These are phyloP conservation scores for Hirtodrosophila alboralis DNA, from an alignment of 2,888 invertebrate genomes.

Conservation along the genomic window DNA sequence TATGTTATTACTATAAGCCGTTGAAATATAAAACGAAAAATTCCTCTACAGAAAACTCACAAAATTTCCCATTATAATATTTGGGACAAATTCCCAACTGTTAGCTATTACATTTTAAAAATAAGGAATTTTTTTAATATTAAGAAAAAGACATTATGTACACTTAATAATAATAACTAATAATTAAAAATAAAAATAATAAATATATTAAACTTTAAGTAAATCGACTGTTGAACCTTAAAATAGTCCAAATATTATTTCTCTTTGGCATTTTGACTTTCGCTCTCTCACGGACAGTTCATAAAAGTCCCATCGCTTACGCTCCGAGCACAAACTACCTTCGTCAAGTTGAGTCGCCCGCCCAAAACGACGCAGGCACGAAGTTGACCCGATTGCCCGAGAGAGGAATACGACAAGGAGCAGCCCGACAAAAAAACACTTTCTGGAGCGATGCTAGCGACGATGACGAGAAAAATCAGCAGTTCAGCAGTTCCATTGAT, in stretches of 20 bases:
- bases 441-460: slow-evolving; percentile 75
- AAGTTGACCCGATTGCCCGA: slow-evolving; percentile 29
- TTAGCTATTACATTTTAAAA: too few relatives aligned
- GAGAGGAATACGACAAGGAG: slow-evolving; percentile 35
- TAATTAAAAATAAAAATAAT: too few relatives aligned
- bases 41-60: too few relatives aligned
- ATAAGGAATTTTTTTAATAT: too few relatives aligned
- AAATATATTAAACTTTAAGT: too few relatives aligned
- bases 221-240: too few relatives aligned
- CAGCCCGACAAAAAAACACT: slow-evolving; percentile 27
- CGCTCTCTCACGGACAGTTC: not conserved
- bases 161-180: not conserved
- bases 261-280: not conserved
- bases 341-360: slow-evolving; percentile 57
- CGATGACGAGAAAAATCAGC: slow-evolving; percentile 79
- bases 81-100: too few relatives aligned
- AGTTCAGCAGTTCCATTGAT: slow-evolving; percentile 82
- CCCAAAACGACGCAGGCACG: slow-evolving; percentile 29
- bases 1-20: too few relatives aligned
- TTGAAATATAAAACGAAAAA: too few relatives aligned
- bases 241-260: slow-evolving; percentile 7
- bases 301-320: not conserved
- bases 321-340: slow-evolving; percentile 23
- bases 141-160: not conserved
- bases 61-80: too few relatives aligned